Conservation (phyloP, 2,797 vertebrate species). For the Ptychobarbus kaznakovi region DNA sequence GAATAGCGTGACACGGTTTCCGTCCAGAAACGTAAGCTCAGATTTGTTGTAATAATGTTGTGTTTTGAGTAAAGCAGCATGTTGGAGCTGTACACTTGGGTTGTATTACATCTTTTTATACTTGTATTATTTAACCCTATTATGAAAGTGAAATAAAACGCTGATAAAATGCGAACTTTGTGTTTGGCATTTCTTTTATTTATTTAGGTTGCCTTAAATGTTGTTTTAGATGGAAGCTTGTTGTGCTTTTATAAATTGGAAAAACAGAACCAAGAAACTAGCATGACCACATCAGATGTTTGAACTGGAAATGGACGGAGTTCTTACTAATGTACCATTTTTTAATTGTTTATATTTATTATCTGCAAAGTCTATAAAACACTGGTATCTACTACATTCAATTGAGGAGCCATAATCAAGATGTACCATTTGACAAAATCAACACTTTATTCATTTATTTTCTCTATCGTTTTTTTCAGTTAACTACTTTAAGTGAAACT, state of each 20-base stretch:
- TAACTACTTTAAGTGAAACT: neutral
- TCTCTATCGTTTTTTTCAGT: neutral
- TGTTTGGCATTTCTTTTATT: constrained; percentile 49
- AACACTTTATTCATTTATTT: neutral
- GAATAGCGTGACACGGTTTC: constrained; percentile 3
- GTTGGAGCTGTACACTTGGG: constrained; percentile 18
- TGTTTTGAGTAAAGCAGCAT: constrained; percentile 38
- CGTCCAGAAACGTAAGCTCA: constrained; percentile 31
- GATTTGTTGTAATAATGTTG: constrained; percentile 23
- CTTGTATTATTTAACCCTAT: constrained; percentile 67
- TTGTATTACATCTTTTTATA: constrained; percentile 53
- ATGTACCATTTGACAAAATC: neutral
- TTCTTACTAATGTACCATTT: neutral
- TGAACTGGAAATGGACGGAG: neutral
- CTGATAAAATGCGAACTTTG: constrained; percentile 66
- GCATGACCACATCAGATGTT: neutral
- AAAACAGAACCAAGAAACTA: neutral
- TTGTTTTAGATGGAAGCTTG: constrained; percentile 7
- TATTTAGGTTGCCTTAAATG: neutral
- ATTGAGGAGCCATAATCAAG: neutral
- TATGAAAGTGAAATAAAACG: constrained; percentile 72
- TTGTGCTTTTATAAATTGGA: neutral
- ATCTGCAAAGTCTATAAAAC: neutral
- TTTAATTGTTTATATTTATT: neutral
- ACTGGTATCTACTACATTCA: neutral